These are phyloP conservation scores for Strigamia transsilvanica DNA, from an alignment of 2,888 invertebrate species.

Conservation along the genomic window DNA sequence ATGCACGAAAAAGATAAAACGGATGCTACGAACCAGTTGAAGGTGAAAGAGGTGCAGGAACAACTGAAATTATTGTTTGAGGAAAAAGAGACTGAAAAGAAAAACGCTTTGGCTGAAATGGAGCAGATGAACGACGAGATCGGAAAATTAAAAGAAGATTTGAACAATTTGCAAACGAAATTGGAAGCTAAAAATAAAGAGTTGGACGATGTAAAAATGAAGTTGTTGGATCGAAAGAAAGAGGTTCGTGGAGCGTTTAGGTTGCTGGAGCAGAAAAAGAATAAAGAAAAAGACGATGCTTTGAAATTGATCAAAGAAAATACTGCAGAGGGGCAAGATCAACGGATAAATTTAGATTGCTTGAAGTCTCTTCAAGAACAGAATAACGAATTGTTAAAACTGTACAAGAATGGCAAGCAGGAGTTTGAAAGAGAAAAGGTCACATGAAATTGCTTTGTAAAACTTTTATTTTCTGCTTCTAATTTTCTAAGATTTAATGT, in stretches of 20 bases:
- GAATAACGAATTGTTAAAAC: constrained; percentile 40
- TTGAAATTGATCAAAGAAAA: not conserved
- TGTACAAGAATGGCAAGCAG: constrained; percentile 39
- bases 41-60: not conserved
- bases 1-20: not conserved
- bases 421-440: constrained; percentile 53
- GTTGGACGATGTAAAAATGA: not conserved
- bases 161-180: not conserved
- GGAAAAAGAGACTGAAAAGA: constrained; percentile 18
- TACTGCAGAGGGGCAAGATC: not conserved
- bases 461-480: constrained; percentile 5
- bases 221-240: not conserved
- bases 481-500: not conserved
- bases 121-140: not conserved
- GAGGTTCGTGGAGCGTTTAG: constrained; percentile 26
- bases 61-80: not conserved
- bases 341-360: constrained; percentile 7
- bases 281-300: constrained; percentile 21
- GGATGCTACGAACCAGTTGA: not conserved
- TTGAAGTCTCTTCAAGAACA: constrained; percentile 46
- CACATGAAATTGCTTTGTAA: not conserved
- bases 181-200: constrained; percentile 12
- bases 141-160: not conserved
- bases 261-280: constrained; percentile 5
- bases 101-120: not conserved